Evolutionary conservation across 2,888 invertebrate genomes (phyloP), one percentile per base, ranked within the genome.

Genomic region (Pterostichus madidus): DNA sequence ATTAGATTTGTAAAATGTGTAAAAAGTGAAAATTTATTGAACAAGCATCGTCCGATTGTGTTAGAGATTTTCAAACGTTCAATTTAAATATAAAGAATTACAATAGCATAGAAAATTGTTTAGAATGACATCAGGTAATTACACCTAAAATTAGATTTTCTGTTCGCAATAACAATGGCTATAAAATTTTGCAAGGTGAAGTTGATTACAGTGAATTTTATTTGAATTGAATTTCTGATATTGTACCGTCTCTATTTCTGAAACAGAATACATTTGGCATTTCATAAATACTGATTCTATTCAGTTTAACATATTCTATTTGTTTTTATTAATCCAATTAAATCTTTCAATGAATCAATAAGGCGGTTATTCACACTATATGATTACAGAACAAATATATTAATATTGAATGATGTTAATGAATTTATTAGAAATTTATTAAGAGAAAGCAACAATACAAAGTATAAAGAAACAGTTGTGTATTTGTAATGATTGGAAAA

Each of bases 341-440:
- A n/a, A n/a, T 49, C 0, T 49, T n/a, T 61, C 1, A 32, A 32
- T 35, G 61, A 31, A 10, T 61, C 13, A 64, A 35, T 64, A 13
- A 35, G 64, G 0, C 59, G 64, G 64, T 64, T 64, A 35, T 64
- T 64, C 64, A 35, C 64, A 32, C 35, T 31, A 32, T 64, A 64
- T 64, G 64, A 64, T 32, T 13, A 64, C 64, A 64, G 64, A 31
- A 64, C 32, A 24, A 24, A 39, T 39, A 39, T 39, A 39, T 7
- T 39, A 39, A 39, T 7, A 6, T 39, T 39, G 39, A 39, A 39
- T 39, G 39, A 2, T 64, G n/a, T 32, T 64, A 13, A 35, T 64
- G 64, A 64, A 64, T 64, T n/a, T 64, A 64, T 64, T 64, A 64
- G 32, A 64, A 64, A 64, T 35, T 64, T 10, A 64, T 64, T 31